phyloP scores from a whole-genome alignment of 2,888 invertebrate genomes.

The Dione vanillae region DNA sequence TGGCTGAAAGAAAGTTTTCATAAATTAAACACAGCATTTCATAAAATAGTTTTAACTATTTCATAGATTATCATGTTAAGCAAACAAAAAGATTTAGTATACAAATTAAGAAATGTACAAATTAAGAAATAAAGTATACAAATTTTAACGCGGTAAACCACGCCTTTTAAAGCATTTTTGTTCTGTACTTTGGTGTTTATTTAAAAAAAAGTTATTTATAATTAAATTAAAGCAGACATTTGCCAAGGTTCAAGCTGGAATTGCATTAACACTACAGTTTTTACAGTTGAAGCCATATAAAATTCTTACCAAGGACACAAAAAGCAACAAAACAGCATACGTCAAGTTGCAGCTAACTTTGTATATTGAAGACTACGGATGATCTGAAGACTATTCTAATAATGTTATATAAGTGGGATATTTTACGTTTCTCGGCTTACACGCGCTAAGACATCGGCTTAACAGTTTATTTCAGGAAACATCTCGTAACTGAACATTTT shows the following conservation, averaged over 20 bases:
- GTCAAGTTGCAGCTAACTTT: background rate
- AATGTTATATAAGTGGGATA: slow-evolving; percentile 15
- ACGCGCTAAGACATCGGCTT: slow-evolving; percentile 31
- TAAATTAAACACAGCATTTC: slow-evolving; percentile 57
- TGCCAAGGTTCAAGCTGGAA: background rate
- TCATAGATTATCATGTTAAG: no score
- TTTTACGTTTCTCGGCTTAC: slow-evolving; percentile 23
- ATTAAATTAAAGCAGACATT: no score
- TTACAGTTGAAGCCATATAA: background rate
- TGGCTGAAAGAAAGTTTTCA: slow-evolving; percentile 77
- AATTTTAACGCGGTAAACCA: no score
- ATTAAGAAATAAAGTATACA: no score
- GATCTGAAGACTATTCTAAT: slow-evolving; percentile 8
- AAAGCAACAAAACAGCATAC: background rate
- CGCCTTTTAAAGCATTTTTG: no score
- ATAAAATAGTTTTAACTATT: no score
- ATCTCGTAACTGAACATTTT: background rate
- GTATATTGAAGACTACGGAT: slow-evolving; percentile 1
- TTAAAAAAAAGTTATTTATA: no score
- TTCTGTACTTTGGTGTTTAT: no score
- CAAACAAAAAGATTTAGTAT: no score
- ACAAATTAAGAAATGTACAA: no score
- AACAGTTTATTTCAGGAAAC: slow-evolving; percentile 36
- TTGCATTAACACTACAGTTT: background rate
- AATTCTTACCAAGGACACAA: background rate